Evolutionary conservation across 2,797 vertebrate species (phyloP), one percentile per base, ranked within the genome.

Genomic region (Enteromius unitaeniatus): DNA sequence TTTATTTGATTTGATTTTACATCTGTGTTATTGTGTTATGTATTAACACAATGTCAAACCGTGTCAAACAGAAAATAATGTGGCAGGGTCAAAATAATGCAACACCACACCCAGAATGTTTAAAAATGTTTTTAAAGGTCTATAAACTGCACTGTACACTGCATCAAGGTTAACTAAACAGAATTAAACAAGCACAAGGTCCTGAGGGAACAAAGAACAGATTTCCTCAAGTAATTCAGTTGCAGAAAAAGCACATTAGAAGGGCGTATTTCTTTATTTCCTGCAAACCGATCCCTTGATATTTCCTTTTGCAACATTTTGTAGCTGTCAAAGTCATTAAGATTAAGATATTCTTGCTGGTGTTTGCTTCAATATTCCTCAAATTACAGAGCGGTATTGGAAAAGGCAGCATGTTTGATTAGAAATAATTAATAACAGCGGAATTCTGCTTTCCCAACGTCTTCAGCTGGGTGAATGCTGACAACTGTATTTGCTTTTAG

Each of bases 341-440:
- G 28, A 28, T 78, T 78, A 79, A 83, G 65, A 86, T 83, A 77
- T 73, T 69, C 75, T 53, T 37, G 58, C 28, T 70, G 4, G 14
- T 85, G 72, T 87, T 88, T 88, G 51, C 83, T 81, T 83, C 81
- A 67, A 79, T 86, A 84, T 69, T 42, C 49, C 23, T 84, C 72
- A 74, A 69, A 75, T 89, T 75, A 77, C 70, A 84, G 69, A 34
- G 31, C 40, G 34, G 72, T 79, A 81, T 85, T 51, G 75, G 49
- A 67, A 9, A 34, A 85, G 68, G 37, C 87, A 73, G 70, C 34
- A 2, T 79, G 53, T 85, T 80, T 86, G 81, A 85, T 81, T 85
- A 69, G 81, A 83, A 75, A 84, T 85, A 88, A 85, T 86, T 86
- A 78, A 83, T 86, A 85, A 69, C 81, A 73, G 83, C 60, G 60